Conservation (phyloP, 2,113 vertebrate species). For the Physeter macrocephalus region DNA sequence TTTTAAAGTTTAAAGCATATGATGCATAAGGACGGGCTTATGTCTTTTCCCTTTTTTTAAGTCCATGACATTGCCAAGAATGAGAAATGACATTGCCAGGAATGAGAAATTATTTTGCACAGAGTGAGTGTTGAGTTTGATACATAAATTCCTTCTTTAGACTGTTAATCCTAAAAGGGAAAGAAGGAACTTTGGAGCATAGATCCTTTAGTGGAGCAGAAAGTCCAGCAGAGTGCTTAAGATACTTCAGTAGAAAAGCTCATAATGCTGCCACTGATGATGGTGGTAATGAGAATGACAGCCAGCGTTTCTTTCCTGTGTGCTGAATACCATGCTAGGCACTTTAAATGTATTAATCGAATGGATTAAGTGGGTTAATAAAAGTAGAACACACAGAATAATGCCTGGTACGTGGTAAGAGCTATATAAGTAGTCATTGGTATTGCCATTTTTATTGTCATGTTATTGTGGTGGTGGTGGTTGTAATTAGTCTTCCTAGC, state of each 20-base stretch:
- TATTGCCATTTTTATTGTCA: not conserved
- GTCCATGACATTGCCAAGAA: not conserved
- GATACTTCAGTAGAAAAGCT: not conserved
- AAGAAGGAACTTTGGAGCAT: not conserved
- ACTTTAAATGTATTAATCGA: conserved; percentile 1
- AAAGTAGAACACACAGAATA: not conserved
- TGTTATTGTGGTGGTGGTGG: not conserved
- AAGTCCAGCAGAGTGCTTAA: not conserved
- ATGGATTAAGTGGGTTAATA: not conserved
- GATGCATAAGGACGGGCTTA: not conserved
- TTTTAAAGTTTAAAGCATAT: not conserved
- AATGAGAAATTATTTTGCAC: not conserved
- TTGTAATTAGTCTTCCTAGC: not conserved
- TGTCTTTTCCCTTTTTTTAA: conserved; percentile 8
- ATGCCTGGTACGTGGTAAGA: not conserved
- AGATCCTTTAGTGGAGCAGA: not conserved
- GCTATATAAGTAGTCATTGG: not conserved
- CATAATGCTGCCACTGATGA: not conserved
- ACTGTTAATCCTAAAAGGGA: not conserved
- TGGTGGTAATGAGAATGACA: not conserved
- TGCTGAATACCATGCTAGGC: not conserved
- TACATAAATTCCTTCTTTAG: not conserved
- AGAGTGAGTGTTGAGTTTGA: not conserved
- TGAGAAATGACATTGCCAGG: not conserved
- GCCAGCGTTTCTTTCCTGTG: not conserved